These are phyloP conservation scores for Conops quadrifasciatus DNA, from an alignment of 2,888 invertebrate species.

Conservation along the genomic window DNA sequence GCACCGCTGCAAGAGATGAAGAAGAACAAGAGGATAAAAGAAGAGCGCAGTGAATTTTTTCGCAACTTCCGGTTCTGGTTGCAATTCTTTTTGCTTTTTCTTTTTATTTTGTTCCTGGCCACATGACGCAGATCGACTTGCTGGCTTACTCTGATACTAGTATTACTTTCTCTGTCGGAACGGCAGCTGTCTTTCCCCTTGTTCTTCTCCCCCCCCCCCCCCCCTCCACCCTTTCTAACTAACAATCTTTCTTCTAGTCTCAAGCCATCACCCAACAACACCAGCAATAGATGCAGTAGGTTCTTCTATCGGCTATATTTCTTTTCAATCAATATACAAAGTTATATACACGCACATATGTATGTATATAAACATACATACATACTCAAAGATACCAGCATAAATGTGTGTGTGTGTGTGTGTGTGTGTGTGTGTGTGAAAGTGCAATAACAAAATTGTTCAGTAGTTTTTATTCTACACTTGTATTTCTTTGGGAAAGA, in stretches of 20 bases:
- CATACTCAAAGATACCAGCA: no score
- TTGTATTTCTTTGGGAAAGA: no score
- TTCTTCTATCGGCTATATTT: no score
- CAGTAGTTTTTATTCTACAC: neutral
- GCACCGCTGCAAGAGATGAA: neutral
- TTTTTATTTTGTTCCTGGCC: neutral
- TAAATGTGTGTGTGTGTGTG: no score
- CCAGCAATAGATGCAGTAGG: conserved; percentile 21
- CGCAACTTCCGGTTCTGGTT: conserved; percentile 33
- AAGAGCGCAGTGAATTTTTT: conserved; percentile 22
- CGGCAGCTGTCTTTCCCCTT: neutral
- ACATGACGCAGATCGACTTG: no score
- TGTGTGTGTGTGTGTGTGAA: conserved; percentile 20
- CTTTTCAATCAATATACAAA: no score
- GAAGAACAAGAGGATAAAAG: conserved; percentile 1
- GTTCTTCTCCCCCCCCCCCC: neutral
- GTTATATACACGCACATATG: no score
- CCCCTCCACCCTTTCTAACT: neutral
- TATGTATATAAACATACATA: no score
- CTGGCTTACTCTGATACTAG: neutral
- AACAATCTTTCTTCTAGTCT: neutral
- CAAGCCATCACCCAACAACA: conserved; percentile 20
- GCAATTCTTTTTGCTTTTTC: conserved; percentile 16
- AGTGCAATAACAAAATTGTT: neutral
- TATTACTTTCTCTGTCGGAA: neutral